These are phyloP conservation scores for Casuarius casuarius DNA, from an alignment of 2,113 vertebrate species.

Conservation along the genomic window DNA sequence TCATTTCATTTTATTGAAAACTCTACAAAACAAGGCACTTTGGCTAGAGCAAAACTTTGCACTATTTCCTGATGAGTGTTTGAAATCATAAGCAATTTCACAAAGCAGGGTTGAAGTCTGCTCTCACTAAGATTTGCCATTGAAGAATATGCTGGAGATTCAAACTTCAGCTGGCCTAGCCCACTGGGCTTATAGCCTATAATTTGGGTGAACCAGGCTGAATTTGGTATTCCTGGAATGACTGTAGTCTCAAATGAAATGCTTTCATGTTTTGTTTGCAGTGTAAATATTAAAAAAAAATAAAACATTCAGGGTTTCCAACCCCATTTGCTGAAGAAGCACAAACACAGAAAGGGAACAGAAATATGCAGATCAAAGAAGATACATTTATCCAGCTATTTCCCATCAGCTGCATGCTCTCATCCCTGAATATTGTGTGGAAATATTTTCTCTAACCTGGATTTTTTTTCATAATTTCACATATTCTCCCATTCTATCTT, in stretches of 20 bases:
- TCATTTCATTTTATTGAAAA: background rate
- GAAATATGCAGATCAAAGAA: slow-evolving; percentile 17
- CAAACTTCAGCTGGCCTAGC: background rate
- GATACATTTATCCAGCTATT: background rate
- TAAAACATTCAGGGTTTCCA: background rate
- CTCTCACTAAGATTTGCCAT: background rate
- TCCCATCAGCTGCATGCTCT: background rate
- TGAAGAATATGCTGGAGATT: background rate
- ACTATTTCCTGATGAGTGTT: background rate
- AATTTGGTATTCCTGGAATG: slow-evolving; percentile 28
- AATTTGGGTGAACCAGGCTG: slow-evolving; percentile 37
- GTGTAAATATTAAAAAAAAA: slow-evolving; percentile 3
- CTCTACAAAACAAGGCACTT: background rate
- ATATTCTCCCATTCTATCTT: background rate
- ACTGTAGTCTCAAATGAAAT: background rate
- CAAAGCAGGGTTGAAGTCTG: background rate
- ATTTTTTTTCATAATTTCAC: background rate
- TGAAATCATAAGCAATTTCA: background rate
- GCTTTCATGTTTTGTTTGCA: slow-evolving; percentile 43
- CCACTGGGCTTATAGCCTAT: background rate
- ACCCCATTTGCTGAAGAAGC: background rate
- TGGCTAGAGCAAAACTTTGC: background rate
- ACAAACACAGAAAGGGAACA: background rate
- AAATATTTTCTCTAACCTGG: background rate
- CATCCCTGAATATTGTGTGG: background rate